These are phyloP conservation scores for Diadema setosum DNA, from an alignment of 35 echinoderm and acorn worm genomes.

Conservation along the genomic window DNA sequence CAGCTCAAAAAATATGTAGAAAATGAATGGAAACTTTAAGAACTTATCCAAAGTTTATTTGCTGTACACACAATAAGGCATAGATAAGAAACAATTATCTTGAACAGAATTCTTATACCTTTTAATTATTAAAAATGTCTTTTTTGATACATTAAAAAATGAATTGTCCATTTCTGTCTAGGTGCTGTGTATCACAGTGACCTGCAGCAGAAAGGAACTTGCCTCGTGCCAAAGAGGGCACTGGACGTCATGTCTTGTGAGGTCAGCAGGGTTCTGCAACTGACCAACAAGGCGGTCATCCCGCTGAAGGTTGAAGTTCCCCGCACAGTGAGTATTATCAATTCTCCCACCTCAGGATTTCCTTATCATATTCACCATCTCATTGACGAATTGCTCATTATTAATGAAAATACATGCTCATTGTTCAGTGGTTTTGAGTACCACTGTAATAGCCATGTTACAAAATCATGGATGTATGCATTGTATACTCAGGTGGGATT, in stretches of 20 bases:
- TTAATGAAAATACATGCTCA: too few species aligned
- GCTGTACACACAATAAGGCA: neutral
- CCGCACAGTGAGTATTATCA: constrained; percentile 86
- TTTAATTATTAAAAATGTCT: neutral
- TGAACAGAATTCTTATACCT: neutral
- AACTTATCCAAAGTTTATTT: too few species aligned
- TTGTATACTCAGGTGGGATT: too few species aligned
- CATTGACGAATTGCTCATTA: too few species aligned
- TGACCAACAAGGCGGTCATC: constrained; percentile 73
- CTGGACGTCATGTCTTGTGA: constrained; percentile 96
- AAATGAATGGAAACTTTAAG: neutral
- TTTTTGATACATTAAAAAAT: neutral
- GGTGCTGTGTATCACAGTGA: constrained; percentile 39
- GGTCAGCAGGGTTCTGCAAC: constrained; percentile 77
- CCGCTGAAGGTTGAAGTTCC: constrained; percentile 82
- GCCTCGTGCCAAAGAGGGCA: constrained; percentile 85
- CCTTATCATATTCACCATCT: too few species aligned
- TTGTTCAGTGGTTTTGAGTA: too few species aligned
- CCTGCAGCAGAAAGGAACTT: constrained; percentile 69
- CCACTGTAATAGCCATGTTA: too few species aligned
- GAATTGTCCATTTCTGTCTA: constrained; percentile 6
- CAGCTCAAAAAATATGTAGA: neutral
- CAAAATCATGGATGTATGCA: too few species aligned
- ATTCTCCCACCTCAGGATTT: too few species aligned
- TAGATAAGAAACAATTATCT: neutral